Conservation (phyloP, 1,140 invertebrate species). For the Ceratina japonica region DNA sequence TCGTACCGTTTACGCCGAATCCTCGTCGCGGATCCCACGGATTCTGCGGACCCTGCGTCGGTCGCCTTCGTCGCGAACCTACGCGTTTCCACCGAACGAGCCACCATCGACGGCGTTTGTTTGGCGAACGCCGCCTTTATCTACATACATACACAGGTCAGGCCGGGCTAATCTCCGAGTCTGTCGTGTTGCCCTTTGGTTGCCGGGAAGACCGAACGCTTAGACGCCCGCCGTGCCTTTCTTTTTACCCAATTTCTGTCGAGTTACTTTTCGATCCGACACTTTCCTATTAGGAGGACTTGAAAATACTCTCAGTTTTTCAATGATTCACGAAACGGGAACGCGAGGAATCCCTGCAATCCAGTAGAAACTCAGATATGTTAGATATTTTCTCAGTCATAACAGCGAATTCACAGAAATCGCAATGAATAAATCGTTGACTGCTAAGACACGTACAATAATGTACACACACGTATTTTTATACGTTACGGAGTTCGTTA, state of each 20-base stretch:
- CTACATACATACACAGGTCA: conserved; percentile 10
- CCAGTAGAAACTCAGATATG: not conserved
- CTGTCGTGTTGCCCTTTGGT: not conserved
- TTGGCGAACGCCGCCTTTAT: conserved; percentile 31
- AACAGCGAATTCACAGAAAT: not conserved
- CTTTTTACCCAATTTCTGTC: too few species aligned
- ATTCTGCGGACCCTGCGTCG: not conserved
- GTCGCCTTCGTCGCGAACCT: not conserved
- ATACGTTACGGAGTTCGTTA: too few species aligned
- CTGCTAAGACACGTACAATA: too few species aligned
- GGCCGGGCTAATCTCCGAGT: conserved; percentile 17
- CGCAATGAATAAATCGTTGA: not conserved
- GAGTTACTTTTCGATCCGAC: too few species aligned
- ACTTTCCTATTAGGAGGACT: not conserved
- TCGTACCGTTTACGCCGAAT: not conserved
- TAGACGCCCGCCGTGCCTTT: too few species aligned
- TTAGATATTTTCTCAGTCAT: not conserved
- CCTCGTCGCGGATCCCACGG: not conserved
- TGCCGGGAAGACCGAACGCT: not conserved
- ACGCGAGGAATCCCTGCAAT: not conserved
- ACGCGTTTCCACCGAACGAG: not conserved
- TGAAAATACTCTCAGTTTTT: not conserved
- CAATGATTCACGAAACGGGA: not conserved
- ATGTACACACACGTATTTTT: too few species aligned
- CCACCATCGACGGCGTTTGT: conserved; percentile 7